A percentile compares a stretch with the other conserved stretches of the same genome.
These are phyloP conservation scores for Pardosa pseudoannulata DNA, from an alignment of 2,888 invertebrate genomes.

Conservation along the genomic window DNA sequence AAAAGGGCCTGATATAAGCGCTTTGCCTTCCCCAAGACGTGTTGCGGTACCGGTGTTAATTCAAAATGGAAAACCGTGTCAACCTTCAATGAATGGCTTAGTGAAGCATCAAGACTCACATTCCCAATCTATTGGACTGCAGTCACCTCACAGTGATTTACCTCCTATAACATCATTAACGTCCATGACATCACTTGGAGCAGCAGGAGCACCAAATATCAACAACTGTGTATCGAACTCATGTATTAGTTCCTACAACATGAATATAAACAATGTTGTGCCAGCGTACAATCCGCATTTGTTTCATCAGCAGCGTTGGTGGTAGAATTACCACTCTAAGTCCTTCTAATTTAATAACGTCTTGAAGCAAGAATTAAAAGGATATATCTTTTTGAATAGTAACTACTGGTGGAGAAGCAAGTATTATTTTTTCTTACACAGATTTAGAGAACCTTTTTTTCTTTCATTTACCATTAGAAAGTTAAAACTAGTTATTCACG, in stretches of 20 bases:
- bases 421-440: not conserved
- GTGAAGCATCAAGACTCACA: constrained; percentile 47
- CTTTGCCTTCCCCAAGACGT: constrained; percentile 88
- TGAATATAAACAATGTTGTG: constrained; percentile 71
- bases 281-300: constrained; percentile 73
- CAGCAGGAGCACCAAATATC: constrained; percentile 40
- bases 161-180: constrained; percentile 53
- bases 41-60: constrained; percentile 97
- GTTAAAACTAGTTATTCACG: too few species aligned
- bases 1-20: constrained; percentile 83
- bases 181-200: constrained; percentile 53
- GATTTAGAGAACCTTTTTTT: too few species aligned
- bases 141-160: constrained; percentile 83
- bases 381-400: not conserved
- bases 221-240: constrained; percentile 65
- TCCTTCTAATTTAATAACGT: not conserved
- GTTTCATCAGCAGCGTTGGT: constrained; percentile 74
- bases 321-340: constrained; percentile 27
- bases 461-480: too few species aligned
- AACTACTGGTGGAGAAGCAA: not conserved
- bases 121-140: constrained; percentile 60
- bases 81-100: constrained; percentile 70
- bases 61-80: constrained; percentile 94
- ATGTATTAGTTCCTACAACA: constrained; percentile 66
- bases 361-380: not conserved